A percentile compares a stretch with the other conserved stretches of the same genome.
Conservation (phyloP, 2,797 vertebrate genomes). For the Toxotes lorentzi region DNA sequence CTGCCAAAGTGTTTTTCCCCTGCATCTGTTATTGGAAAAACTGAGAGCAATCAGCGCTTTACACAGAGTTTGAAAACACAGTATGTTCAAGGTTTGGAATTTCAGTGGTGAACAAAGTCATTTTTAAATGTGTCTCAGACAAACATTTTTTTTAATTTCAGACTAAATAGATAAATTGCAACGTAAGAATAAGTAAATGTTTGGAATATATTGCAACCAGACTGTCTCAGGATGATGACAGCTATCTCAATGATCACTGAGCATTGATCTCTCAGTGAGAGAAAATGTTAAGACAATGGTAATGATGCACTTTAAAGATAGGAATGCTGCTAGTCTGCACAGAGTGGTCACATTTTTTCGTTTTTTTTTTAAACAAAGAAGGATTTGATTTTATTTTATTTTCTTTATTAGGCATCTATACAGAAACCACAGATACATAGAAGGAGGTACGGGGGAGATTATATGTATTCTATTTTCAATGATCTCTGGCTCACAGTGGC, state of each 20-base stretch:
- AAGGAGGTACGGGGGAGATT: not conserved
- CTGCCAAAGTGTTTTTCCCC: not conserved
- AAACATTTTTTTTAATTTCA: not conserved
- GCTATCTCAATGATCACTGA: not conserved
- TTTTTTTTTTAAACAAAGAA: not conserved
- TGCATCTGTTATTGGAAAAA: not conserved
- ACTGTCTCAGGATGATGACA: not conserved
- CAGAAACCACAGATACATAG: not conserved
- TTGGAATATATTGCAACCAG: not conserved
- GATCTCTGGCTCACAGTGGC: conserved; percentile 6
- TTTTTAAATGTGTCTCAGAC: not conserved
- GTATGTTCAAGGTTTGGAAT: not conserved
- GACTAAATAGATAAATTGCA: not conserved
- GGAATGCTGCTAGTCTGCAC: conserved; percentile 10
- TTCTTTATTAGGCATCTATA: not conserved
- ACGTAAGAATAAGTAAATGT: not conserved
- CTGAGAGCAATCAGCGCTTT: not conserved
- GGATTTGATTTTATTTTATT: not conserved
- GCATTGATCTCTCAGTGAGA: not conserved
- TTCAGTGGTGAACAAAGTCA: not conserved
- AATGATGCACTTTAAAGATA: conserved; percentile 38
- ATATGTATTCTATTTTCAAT: conserved; percentile 3
- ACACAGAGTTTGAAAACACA: conserved; percentile 8
- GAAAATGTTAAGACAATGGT: not conserved
- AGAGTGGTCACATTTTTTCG: not conserved